Conservation (phyloP, 1,140 invertebrate species). For the Thaumatotibia leucotreta region DNA sequence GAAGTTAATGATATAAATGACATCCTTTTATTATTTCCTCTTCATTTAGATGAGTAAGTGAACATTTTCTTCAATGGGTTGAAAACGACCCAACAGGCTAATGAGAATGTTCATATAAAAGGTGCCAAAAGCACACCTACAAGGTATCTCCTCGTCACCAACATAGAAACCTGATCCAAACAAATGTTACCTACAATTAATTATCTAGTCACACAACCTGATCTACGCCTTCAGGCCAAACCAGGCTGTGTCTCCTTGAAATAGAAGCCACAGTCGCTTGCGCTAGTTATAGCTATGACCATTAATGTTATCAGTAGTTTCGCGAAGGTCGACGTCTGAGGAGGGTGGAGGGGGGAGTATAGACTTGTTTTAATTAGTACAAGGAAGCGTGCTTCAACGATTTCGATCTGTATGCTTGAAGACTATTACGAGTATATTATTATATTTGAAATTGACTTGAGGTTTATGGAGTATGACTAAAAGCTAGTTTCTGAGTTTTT, state of each 20-base stretch:
- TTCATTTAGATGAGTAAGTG: too few relatives aligned
- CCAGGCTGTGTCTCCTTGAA: not conserved
- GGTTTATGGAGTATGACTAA: not conserved
- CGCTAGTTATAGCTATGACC: conserved; percentile 4
- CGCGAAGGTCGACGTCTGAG: conserved; percentile 23
- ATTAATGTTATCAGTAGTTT: conserved; percentile 35
- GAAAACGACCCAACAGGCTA: too few relatives aligned
- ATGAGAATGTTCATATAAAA: too few relatives aligned
- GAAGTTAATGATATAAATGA: too few relatives aligned
- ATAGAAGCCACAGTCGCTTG: not conserved
- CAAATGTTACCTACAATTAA: conserved; percentile 5
- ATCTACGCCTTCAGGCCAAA: not conserved
- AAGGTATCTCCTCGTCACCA: not conserved
- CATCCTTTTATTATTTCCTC: too few relatives aligned
- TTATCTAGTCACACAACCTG: conserved; percentile 4
- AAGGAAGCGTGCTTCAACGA: conserved; percentile 44
- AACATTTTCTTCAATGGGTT: too few relatives aligned
- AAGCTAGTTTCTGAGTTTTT: not conserved
- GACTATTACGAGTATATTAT: not conserved
- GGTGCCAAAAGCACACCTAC: not conserved
- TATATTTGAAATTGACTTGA: not conserved
- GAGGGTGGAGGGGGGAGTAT: conserved; percentile 10
- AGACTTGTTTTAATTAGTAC: conserved; percentile 45
- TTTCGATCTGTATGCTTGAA: conserved; percentile 20
- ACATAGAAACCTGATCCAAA: conserved; percentile 9